Conservation (phyloP, 2,113 vertebrate species). For the Psettodes erumei region DNA sequence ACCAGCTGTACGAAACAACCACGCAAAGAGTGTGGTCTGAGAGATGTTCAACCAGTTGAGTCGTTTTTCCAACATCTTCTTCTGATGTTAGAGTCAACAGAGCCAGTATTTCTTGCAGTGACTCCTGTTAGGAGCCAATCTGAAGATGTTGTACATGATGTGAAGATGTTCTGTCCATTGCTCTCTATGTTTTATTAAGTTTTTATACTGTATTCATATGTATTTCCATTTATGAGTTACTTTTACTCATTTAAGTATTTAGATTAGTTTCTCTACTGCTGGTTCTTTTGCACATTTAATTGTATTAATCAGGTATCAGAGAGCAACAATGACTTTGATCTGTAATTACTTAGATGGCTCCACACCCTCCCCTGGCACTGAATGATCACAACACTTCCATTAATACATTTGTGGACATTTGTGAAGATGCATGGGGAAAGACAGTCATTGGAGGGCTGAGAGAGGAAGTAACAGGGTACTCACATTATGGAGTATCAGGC, state of each 20-base stretch:
- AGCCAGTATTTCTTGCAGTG: background rate
- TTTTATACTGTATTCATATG: background rate
- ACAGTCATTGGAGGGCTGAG: background rate
- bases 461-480: background rate
- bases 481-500: background rate
- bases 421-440: background rate
- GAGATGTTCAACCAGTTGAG: no score
- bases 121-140: background rate
- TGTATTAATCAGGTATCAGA: background rate
- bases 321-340: background rate
- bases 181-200: background rate
- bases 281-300: background rate
- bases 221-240: background rate
- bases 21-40: no score
- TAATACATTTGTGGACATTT: background rate
- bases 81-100: background rate
- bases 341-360: background rate
- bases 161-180: background rate
- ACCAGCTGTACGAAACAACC: no score
- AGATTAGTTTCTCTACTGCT: background rate
- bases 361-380: background rate
- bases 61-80: no score
- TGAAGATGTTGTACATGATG: no score
- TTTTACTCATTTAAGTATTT: background rate
- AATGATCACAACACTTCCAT: background rate